Conservation (phyloP, 2,113 vertebrate genomes). For the Alaudala cheleensis region DNA sequence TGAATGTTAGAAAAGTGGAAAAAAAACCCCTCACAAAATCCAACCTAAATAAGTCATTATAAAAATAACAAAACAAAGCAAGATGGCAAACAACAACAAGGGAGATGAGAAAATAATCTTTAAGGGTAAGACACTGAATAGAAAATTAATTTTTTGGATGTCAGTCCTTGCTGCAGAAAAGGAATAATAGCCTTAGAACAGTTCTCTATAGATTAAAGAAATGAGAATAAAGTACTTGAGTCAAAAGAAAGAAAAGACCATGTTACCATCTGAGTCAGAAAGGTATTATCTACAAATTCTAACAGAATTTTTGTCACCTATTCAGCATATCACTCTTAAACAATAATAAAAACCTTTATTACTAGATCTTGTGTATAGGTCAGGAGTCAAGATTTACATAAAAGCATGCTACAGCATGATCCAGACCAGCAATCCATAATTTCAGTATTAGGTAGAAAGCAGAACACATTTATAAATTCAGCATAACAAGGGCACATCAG, state of each 20-base stretch:
- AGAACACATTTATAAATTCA: background rate
- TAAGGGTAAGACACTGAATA: background rate
- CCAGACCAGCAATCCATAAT: background rate
- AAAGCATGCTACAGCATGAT: background rate
- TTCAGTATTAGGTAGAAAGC: background rate
- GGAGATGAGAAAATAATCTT: background rate
- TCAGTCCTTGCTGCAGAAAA: background rate
- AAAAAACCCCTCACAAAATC: fast-evolving
- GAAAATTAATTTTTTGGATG: background rate
- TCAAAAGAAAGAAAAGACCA: background rate
- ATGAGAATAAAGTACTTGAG: background rate
- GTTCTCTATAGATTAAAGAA: background rate
- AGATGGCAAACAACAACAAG: background rate
- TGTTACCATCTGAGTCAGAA: background rate
- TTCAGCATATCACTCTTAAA: background rate
- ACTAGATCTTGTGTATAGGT: background rate
- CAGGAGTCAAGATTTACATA: background rate
- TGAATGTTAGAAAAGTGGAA: background rate
- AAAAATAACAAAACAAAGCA: background rate
- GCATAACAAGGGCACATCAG: background rate
- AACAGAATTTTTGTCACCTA: background rate
- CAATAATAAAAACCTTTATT: background rate
- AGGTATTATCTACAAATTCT: background rate
- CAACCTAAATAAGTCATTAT: background rate
- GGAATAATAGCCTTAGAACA: background rate